phyloP scores from a whole-genome alignment of 2,113 vertebrate genomes.

The Ophthalmotilapia sp. region DNA sequence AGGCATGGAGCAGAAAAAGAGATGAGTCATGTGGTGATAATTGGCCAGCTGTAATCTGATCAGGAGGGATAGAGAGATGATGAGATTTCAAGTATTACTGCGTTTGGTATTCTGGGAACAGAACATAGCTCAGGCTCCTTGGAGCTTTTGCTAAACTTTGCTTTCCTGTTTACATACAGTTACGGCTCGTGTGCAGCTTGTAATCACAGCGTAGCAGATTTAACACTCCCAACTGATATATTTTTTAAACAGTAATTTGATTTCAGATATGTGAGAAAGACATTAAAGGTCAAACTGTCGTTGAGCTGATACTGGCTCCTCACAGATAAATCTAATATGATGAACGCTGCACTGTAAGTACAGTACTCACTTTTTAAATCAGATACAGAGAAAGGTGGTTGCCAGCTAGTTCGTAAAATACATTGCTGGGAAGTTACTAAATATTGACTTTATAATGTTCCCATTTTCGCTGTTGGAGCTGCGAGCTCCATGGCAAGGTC shows the following conservation, averaged over 20 bases:
- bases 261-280: background rate
- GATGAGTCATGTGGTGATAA: background rate
- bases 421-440: background rate
- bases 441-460: background rate
- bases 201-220: background rate
- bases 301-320: background rate
- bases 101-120: background rate
- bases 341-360: background rate
- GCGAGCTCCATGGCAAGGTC: background rate
- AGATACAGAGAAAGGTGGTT: background rate
- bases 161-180: background rate
- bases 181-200: background rate
- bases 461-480: background rate
- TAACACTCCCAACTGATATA: background rate
- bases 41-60: background rate
- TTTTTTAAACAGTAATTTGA: background rate
- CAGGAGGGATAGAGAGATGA: background rate
- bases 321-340: background rate
- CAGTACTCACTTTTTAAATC: accelerated
- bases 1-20: background rate
- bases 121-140: background rate
- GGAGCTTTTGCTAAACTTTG: background rate
- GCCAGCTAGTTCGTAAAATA: background rate
- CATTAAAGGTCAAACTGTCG: background rate
- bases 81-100: background rate